These are phyloP conservation scores for Cecropterus lyciades DNA, from an alignment of 1,140 invertebrate genomes.

Conservation along the genomic window DNA sequence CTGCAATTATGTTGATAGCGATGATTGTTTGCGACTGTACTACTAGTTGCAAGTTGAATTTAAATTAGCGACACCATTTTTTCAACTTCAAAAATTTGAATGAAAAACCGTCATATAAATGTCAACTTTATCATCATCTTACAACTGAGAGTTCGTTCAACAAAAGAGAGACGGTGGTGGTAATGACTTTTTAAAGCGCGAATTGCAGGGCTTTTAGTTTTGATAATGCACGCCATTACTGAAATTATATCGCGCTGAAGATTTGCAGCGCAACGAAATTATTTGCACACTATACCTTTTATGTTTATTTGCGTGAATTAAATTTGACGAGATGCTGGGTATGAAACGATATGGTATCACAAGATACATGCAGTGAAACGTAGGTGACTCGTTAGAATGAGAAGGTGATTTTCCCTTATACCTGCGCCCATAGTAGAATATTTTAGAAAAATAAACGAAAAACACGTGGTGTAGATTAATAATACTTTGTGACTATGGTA, in stretches of 20 bases:
- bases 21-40: constrained; percentile 9
- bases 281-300: constrained; percentile 32
- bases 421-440: too few relatives aligned
- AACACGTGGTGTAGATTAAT: too few relatives aligned
- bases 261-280: constrained; percentile 18
- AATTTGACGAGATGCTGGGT: neutral
- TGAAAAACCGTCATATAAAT: neutral
- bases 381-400: too few relatives aligned
- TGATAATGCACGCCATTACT: constrained; percentile 28
- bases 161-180: neutral
- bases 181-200: constrained; percentile 1
- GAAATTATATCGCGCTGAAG: constrained; percentile 19
- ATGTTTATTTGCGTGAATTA: constrained; percentile 4
- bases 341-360: too few relatives aligned
- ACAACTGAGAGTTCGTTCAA: neutral
- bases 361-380: too few relatives aligned
- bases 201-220: constrained; percentile 13
- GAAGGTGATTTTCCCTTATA: too few relatives aligned
- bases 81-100: too few relatives aligned
- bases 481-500: too few relatives aligned
- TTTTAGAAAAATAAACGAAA: too few relatives aligned
- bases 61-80: constrained; percentile 22
- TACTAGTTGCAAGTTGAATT: constrained; percentile 1
- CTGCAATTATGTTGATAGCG: neutral
- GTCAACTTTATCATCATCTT: constrained; percentile 5